Conservation (phyloP, 53 echinoderm and acorn worm species). For the Crossaster papposus region DNA sequence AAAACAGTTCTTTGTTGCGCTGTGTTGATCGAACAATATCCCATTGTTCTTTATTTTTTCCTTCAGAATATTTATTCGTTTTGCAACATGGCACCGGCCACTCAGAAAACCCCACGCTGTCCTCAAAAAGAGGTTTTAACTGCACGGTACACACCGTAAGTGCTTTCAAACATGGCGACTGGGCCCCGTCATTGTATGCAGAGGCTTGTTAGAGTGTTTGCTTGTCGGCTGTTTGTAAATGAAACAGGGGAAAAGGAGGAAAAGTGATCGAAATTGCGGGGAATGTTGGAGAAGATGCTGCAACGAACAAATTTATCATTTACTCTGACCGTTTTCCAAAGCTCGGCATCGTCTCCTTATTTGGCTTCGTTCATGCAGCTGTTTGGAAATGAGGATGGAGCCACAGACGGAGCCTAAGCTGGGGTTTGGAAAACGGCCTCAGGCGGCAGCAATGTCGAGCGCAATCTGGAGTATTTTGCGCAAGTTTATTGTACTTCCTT, state of each 20-base stretch:
- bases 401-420: too few relatives aligned
- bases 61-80: not conserved
- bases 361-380: not conserved
- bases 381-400: too few relatives aligned
- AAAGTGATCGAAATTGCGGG: not conserved
- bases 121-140: not conserved
- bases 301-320: too few relatives aligned
- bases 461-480: too few relatives aligned
- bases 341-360: too few relatives aligned
- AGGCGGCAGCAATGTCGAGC: too few relatives aligned
- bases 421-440: too few relatives aligned
- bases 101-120: not conserved
- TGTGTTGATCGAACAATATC: not conserved
- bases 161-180: conserved; percentile 44
- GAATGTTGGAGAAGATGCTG: not conserved
- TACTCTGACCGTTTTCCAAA: too few relatives aligned
- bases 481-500: too few relatives aligned
- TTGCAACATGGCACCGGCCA: not conserved
- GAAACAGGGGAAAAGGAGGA: not conserved
- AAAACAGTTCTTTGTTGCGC: not conserved
- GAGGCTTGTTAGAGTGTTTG: conserved; percentile 17
- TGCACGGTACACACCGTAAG: conserved; percentile 9
- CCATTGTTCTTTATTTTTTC: not conserved
- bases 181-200: conserved; percentile 20
- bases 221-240: conserved; percentile 17